These are phyloP conservation scores for Podarcis muralis DNA, from an alignment of 2,113 vertebrate species.

Conservation along the genomic window DNA sequence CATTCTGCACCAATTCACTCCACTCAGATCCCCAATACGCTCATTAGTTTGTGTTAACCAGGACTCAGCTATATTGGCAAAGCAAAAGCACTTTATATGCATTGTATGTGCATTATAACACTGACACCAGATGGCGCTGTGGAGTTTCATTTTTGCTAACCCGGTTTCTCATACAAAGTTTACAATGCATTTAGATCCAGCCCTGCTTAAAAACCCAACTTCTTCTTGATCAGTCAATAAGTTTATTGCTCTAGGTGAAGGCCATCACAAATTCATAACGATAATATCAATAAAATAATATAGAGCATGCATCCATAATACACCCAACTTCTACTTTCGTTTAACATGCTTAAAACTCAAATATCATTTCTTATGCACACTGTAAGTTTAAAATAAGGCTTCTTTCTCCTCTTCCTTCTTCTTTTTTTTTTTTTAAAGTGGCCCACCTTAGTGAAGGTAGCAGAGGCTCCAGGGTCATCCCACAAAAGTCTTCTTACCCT, in stretches of 20 bases:
- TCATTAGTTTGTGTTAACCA: neutral
- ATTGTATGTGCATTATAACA: too few relatives aligned
- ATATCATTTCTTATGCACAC: neutral
- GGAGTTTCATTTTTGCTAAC: too few relatives aligned
- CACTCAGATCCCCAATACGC: neutral
- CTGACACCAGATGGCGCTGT: too few relatives aligned
- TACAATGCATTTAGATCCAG: too few relatives aligned
- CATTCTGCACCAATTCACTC: neutral
- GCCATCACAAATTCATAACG: neutral
- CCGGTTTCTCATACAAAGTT: too few relatives aligned
- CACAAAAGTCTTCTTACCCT: slow-evolving; percentile 14
- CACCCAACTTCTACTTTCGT: neutral
- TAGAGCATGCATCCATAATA: too few relatives aligned
- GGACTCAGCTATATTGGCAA: too few relatives aligned
- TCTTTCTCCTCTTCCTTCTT: neutral
- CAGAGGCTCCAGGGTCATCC: slow-evolving; percentile 23
- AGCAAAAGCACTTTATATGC: too few relatives aligned
- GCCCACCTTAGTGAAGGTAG: slow-evolving; percentile 22
- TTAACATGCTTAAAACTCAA: neutral
- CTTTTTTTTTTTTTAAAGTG: neutral
- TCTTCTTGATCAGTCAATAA: neutral
- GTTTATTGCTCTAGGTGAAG: neutral
- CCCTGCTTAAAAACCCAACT: neutral
- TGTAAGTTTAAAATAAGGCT: neutral
- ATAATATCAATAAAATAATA: too few relatives aligned